phyloP scores from a whole-genome alignment of 2,113 vertebrate genomes.

The Solea senegalensis region DNA sequence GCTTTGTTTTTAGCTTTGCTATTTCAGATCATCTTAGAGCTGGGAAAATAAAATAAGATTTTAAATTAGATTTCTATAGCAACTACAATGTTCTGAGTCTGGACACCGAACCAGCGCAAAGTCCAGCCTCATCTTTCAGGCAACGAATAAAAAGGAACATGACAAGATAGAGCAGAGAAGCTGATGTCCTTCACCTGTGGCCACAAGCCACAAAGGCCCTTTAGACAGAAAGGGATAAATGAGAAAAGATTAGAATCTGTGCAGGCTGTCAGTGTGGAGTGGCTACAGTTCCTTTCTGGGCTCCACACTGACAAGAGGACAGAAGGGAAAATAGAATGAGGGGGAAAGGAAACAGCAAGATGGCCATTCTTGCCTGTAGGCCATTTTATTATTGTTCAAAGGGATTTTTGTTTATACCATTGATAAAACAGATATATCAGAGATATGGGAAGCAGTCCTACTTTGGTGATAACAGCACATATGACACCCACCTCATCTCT shows the following conservation, averaged over 20 bases:
- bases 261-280: constrained; percentile 34
- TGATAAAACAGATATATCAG: constrained; percentile 68
- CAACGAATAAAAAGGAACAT: constrained; percentile 6
- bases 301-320: constrained; percentile 46
- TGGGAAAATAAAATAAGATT: constrained; percentile 36
- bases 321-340: constrained; percentile 27
- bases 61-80: constrained; percentile 42
- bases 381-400: constrained; percentile 65
- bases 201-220: constrained; percentile 47
- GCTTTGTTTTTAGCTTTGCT: background rate
- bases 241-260: constrained; percentile 62
- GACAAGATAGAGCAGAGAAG: background rate
- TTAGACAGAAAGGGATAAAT: constrained; percentile 55
- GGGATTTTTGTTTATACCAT: constrained; percentile 64
- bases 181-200: constrained; percentile 54
- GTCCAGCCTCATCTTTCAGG: constrained; percentile 38
- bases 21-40: constrained; percentile 5
- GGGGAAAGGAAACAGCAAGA: constrained; percentile 18
- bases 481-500: constrained; percentile 58
- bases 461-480: constrained; percentile 60
- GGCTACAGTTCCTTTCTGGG: constrained; percentile 38
- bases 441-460: constrained; percentile 54
- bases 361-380: constrained; percentile 34
- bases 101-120: background rate
- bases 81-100: background rate